Percentiles rank a stretch among this genome's conserved stretches.
Conservation (phyloP, 2,888 invertebrate species). For the Cosmorhoe ocellata region DNA sequence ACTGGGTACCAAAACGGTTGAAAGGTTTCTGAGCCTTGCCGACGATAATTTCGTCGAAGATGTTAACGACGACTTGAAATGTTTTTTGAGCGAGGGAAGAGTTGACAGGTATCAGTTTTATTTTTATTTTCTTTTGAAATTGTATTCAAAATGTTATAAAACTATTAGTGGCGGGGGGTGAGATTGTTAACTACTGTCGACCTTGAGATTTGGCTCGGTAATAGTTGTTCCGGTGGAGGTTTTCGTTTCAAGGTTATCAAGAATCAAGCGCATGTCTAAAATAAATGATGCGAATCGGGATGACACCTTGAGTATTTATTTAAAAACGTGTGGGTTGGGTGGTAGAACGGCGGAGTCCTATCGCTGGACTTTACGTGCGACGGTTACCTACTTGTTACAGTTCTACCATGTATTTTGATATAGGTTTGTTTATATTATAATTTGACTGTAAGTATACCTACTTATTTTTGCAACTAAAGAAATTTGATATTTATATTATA, state of each 20-base stretch:
- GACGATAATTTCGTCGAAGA: constrained; percentile 77
- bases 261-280: constrained; percentile 57
- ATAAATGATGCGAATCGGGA: constrained; percentile 59
- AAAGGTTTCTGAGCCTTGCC: constrained; percentile 73
- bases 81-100: constrained; percentile 72
- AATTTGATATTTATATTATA: no score
- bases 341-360: constrained; percentile 34
- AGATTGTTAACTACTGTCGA: neutral
- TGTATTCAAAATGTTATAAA: neutral
- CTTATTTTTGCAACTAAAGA: no score
- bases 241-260: constrained; percentile 72
- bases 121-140: constrained; percentile 35
- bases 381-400: no score
- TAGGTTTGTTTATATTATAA: no score
- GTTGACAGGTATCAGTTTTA: constrained; percentile 76
- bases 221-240: constrained; percentile 19
- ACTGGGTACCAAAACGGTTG: constrained; percentile 81
- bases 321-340: constrained; percentile 49
- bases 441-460: no score
- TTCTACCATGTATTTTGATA: no score
- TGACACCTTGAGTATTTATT: constrained; percentile 59
- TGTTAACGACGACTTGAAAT: constrained; percentile 78
- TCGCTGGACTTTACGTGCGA: neutral
- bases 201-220: constrained; percentile 3
- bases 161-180: neutral